These are phyloP conservation scores for Ethmia dodecea DNA, from an alignment of 2,888 invertebrate species.

Conservation along the genomic window DNA sequence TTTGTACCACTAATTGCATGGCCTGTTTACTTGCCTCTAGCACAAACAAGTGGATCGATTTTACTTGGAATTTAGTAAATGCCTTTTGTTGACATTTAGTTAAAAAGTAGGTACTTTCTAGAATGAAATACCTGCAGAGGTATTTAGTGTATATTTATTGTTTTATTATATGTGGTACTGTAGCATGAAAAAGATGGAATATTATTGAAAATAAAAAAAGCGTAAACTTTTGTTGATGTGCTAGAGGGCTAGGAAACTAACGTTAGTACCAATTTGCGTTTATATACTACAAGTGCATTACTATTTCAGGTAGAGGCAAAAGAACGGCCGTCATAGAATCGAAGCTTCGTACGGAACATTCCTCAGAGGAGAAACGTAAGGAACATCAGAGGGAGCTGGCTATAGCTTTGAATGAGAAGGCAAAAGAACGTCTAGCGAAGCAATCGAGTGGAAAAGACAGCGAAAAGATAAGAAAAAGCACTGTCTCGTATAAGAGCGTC, in stretches of 20 bases:
- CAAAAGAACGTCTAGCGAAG: conserved; percentile 93
- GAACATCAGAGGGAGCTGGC: conserved; percentile 98
- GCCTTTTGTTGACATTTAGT: too few species aligned
- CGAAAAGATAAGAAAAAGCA: conserved; percentile 94
- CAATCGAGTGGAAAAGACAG: conserved; percentile 91
- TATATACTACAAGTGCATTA: too few species aligned
- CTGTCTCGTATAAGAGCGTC: conserved; percentile 94
- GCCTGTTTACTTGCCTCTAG: neutral
- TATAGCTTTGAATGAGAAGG: conserved; percentile 92
- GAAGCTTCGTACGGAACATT: conserved; percentile 94
- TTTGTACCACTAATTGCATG: conserved; percentile 23
- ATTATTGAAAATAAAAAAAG: too few species aligned
- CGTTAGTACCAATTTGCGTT: too few species aligned
- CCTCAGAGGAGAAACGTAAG: conserved; percentile 97
- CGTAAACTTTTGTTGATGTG: too few species aligned
- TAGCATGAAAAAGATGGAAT: too few species aligned
- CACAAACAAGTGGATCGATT: neutral
- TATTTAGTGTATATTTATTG: too few species aligned
- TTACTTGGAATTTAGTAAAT: too few species aligned
- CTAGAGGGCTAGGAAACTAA: too few species aligned
- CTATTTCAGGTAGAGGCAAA: conserved; percentile 80
- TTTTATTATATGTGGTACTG: too few species aligned
- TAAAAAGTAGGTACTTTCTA: too few species aligned
- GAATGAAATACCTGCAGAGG: too few species aligned
- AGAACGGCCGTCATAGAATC: conserved; percentile 95